Evolutionary conservation across 2,888 invertebrate genomes (phyloP).

Genomic region (Nephrotoma flavescens): DNA sequence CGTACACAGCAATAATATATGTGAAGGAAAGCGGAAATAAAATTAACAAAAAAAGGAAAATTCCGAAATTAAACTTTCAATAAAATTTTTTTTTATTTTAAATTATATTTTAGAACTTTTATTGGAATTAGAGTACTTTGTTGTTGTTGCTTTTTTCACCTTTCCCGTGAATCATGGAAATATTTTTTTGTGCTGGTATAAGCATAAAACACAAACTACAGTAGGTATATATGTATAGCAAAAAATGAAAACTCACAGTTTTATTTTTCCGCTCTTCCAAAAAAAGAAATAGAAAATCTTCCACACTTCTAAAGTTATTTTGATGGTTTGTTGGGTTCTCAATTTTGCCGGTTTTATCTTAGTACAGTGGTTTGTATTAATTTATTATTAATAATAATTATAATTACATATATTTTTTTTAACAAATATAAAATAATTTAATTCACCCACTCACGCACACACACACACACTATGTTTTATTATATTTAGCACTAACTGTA

Average conservation of each 20-base stretch:
- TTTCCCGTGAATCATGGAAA: background rate
- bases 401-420: background rate
- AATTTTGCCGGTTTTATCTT: background rate
- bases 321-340: background rate
- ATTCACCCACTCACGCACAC: background rate
- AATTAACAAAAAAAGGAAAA: background rate
- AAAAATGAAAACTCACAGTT: background rate
- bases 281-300: constrained; percentile 4
- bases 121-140: background rate
- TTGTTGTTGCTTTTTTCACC: background rate
- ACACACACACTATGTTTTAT: background rate
- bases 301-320: constrained; percentile 3
- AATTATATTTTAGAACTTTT: background rate
- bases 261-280: constrained; percentile 3
- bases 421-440: background rate
- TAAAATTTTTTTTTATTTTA: background rate
- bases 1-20: background rate
- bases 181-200: background rate
- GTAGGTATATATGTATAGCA: background rate
- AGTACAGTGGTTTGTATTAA: background rate
- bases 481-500: background rate
- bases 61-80: background rate
- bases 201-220: background rate
- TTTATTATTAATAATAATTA: background rate
- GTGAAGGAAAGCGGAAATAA: background rate